Evolutionary conservation across 2,888 invertebrate species (phyloP).

Genomic region (Congeria kusceri): DNA sequence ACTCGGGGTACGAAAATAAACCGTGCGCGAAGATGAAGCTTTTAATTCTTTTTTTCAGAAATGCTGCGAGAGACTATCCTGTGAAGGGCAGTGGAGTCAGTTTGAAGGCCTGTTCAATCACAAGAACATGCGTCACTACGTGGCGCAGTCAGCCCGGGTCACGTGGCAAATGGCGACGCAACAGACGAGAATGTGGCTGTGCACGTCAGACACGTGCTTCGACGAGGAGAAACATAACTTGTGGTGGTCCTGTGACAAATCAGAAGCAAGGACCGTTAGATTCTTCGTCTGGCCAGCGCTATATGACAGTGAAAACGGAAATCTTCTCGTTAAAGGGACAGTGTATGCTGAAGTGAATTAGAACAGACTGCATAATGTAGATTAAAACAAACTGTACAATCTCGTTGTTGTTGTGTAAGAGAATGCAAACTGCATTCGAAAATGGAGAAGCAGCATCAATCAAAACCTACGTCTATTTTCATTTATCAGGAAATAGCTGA

Average conservation of each 20-base stretch:
- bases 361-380: no score
- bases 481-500: no score
- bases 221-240: conserved; percentile 77
- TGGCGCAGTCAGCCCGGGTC: conserved; percentile 71
- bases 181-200: conserved; percentile 76
- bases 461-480: no score
- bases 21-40: background rate
- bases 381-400: no score
- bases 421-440: no score
- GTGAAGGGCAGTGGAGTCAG: conserved; percentile 25
- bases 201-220: conserved; percentile 67
- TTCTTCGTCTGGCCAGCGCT: conserved; percentile 81
- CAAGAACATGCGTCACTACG: conserved; percentile 67
- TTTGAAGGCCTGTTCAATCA: conserved; percentile 55
- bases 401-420: no score
- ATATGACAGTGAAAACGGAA: conserved; percentile 78
- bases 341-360: conserved; percentile 65
- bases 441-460: no score
- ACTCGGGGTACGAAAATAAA: no score
- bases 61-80: conserved; percentile 43
- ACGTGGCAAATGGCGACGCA: conserved; percentile 83
- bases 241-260: conserved; percentile 82
- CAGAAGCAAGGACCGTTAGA: conserved; percentile 69
- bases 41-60: conserved; percentile 65
- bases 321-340: conserved; percentile 79